phyloP scores from a whole-genome alignment of 2,888 invertebrate genomes.

The Lampropteryx suffumata region DNA sequence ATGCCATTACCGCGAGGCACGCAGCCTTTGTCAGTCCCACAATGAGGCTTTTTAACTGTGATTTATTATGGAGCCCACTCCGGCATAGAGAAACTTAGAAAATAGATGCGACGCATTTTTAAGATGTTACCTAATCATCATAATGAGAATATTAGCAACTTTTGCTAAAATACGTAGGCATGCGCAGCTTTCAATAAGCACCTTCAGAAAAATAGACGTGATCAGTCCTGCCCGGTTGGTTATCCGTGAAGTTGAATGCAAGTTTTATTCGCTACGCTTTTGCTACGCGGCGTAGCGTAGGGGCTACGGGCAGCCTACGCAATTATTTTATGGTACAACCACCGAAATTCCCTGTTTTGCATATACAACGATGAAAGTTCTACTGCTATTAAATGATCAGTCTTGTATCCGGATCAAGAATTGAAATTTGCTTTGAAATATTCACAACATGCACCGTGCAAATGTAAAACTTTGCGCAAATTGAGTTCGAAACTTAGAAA shows the following conservation, averaged over 20 bases:
- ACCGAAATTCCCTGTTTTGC: too few species aligned
- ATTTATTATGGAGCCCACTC: conserved; percentile 53
- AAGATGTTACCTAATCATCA: not conserved
- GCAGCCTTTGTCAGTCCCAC: conserved; percentile 60
- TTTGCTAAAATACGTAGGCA: too few species aligned
- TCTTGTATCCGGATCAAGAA: too few species aligned
- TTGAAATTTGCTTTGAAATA: conserved; percentile 10
- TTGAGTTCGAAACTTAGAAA: conserved; percentile 19
- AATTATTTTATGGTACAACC: too few species aligned
- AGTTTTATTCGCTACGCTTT: not conserved
- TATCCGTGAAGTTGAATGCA: too few species aligned
- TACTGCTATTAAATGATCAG: too few species aligned
- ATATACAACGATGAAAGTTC: too few species aligned
- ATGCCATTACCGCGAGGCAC: conserved; percentile 46
- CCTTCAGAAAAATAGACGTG: too few species aligned
- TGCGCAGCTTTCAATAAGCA: too few species aligned
- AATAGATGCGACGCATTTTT: conserved; percentile 20
- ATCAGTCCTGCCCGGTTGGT: too few species aligned
- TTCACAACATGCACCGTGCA: conserved; percentile 14
- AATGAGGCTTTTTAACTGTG: conserved; percentile 60
- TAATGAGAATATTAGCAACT: not conserved
- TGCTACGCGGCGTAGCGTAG: not conserved
- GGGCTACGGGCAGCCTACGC: not conserved
- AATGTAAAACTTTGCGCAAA: conserved; percentile 15
- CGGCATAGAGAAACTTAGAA: conserved; percentile 26